Base-by-base conservation (phyloP, 2,797 vertebrate species). In the Falco naumanni region DNA sequence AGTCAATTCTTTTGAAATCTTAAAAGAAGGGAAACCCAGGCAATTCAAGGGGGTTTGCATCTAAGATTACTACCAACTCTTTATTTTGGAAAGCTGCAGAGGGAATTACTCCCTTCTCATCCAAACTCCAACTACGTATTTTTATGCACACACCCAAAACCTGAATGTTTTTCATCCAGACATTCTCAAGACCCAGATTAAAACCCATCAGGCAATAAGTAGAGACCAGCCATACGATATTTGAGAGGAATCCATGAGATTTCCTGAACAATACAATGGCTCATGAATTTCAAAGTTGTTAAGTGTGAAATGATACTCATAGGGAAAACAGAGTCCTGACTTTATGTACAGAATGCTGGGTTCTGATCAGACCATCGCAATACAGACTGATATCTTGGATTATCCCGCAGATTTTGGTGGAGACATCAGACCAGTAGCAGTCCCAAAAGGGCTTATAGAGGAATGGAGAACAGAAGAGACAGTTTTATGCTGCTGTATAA, bases 101-200 rank as follows among this genome's bases (percentile, higher is more conserved):
- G 87, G 60, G 5, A 60, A 28, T 60, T 41, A n/a, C 10, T 41
- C 17, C 4, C 21, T 84, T 75, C 5, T 47, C 14, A 50, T 65
- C 25, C 50, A 75, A 81, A 72, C 4, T 59, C 15, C 12, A 2
- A 60, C 2, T 6, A 6, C 25, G 26, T 0, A 4, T 18, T 60
- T 65, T 15, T 11, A 25, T 41, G 22, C 10, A 84, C 86, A 48
- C 5, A 33, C 11, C 70, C 0, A 85, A 64, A 79, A 18, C 4
- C 13, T 50, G 31, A 9, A 45, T 14, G 4, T 6, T 84, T 89
- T 92, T 61, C 6, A 54, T 51, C 8, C 43, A 59, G 64, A 53
- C 12, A 16, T 8, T 69, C 20, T 5, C 24, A 72, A 72, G 3
- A 0, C 22, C 59, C 10, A 64, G n/a, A 64, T 51, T 71, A 53